Evolutionary conservation across 1,140 invertebrate genomes (phyloP).

Genomic region (Melipona quadrifasciata): DNA sequence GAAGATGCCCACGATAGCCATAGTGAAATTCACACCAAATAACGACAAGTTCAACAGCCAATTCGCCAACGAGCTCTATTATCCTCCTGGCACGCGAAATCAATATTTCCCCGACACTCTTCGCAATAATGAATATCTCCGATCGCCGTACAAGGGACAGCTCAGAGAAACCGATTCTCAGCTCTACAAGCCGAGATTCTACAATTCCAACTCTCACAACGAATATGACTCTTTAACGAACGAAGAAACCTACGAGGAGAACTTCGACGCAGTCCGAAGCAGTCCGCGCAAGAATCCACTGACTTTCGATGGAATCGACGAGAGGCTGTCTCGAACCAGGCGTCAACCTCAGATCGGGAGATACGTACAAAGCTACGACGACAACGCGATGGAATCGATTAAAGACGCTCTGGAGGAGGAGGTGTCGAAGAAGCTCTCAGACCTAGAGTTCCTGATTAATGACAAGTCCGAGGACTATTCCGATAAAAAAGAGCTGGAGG

Average conservation of each 20-base stretch:
- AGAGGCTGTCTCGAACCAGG: conserved; percentile 41
- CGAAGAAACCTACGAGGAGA: conserved; percentile 28
- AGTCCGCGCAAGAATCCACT: not conserved
- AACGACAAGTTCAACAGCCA: conserved; percentile 84
- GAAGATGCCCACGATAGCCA: conserved; percentile 86
- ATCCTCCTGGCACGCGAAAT: conserved; percentile 81
- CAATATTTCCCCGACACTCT: not conserved
- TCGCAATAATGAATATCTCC: not conserved
- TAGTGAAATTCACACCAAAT: conserved; percentile 90
- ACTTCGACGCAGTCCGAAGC: conserved; percentile 27
- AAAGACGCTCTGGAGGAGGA: conserved; percentile 9
- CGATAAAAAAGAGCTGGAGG: not conserved
- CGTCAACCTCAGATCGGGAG: conserved; percentile 39
- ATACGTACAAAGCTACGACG: conserved; percentile 9
- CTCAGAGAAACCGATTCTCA: not conserved
- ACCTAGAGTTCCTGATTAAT: conserved; percentile 62
- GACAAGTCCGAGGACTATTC: conserved; percentile 39
- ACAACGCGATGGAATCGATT: conserved; percentile 31
- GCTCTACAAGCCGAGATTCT: conserved; percentile 3
- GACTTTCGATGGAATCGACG: conserved; percentile 4
- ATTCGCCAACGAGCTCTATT: conserved; percentile 90
- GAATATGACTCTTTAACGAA: conserved; percentile 27
- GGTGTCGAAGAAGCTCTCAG: conserved; percentile 10
- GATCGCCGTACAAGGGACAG: conserved; percentile 2
- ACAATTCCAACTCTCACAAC: conserved; percentile 33